phyloP scores from a whole-genome alignment of 2,888 invertebrate species.

The Cephonodes hylas region DNA sequence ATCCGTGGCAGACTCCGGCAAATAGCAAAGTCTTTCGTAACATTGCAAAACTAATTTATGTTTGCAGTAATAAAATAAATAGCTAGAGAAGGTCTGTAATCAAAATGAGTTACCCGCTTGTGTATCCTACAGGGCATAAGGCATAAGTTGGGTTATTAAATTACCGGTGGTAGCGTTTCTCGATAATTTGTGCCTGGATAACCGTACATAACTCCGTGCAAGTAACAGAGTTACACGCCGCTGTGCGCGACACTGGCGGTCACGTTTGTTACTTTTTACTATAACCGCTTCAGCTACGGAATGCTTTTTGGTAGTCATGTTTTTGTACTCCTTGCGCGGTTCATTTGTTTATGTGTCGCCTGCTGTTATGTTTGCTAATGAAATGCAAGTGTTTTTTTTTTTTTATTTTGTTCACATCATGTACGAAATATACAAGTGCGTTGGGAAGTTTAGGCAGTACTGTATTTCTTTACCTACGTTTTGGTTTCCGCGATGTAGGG shows the following conservation, averaged over 20 bases:
- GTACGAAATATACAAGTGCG: too few species aligned
- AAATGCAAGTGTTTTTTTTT: neutral
- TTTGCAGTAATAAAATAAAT: constrained; percentile 2
- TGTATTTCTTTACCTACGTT: too few species aligned
- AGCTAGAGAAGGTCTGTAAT: neutral
- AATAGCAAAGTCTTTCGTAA: neutral
- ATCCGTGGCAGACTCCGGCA: neutral
- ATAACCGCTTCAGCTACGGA: neutral
- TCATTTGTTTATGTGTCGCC: neutral
- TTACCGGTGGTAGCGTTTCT: constrained; percentile 17
- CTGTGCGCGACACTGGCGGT: neutral
- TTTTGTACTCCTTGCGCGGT: neutral
- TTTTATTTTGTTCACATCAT: neutral
- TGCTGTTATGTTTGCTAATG: neutral
- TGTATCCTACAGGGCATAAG: constrained; percentile 1
- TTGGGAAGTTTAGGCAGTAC: too few species aligned
- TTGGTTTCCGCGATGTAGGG: too few species aligned
- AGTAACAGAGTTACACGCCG: constrained; percentile 7
- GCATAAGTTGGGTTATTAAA: constrained; percentile 20
- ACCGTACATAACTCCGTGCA: constrained; percentile 2
- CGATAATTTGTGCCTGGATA: constrained; percentile 19
- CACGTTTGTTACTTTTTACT: neutral
- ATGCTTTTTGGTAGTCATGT: neutral
- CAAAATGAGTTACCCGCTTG: constrained; percentile 12
- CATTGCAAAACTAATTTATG: constrained; percentile 7